These are phyloP conservation scores for Odontesthes bonariensis DNA, from an alignment of 2,113 vertebrate genomes.

Conservation along the genomic window DNA sequence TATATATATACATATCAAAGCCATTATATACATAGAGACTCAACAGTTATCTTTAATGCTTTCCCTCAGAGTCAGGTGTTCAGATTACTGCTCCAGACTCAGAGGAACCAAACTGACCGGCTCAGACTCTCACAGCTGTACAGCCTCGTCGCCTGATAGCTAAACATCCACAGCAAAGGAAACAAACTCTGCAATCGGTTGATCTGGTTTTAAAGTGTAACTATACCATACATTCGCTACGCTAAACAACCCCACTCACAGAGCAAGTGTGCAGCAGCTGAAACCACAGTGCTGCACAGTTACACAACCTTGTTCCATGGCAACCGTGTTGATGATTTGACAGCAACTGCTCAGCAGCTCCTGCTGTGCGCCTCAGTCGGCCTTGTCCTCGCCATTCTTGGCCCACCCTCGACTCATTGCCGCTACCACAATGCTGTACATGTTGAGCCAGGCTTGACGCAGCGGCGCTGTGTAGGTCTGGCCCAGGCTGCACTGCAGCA, in stretches of 20 bases:
- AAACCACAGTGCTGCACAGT: conserved; percentile 66
- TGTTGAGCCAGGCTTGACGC: conserved; percentile 90
- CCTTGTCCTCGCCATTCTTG: conserved; percentile 82
- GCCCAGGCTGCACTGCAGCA: conserved; percentile 92
- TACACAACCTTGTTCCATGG: conserved; percentile 75
- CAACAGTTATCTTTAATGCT: conserved; percentile 47
- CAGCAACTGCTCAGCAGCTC: conserved; percentile 59
- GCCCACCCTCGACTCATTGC: conserved; percentile 91
- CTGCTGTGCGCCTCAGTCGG: conserved; percentile 71
- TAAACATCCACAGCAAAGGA: conserved; percentile 69
- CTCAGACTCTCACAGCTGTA: conserved; percentile 49
- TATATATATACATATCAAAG: conserved; percentile 69
- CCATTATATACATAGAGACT: conserved; percentile 77
- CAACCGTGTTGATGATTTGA: conserved; percentile 67
- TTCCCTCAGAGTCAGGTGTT: conserved; percentile 41
- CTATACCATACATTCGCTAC: conserved; percentile 61
- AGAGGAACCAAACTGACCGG: conserved; percentile 19
- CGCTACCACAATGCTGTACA: conserved; percentile 89
- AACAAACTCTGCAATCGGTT: conserved; percentile 57
- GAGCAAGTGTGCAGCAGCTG: conserved; percentile 73
- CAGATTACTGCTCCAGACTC: conserved; percentile 27
- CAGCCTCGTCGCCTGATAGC: conserved; percentile 48
- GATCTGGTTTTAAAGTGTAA: conserved; percentile 57
- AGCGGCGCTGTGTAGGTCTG: conserved; percentile 86
- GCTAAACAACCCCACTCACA: conserved; percentile 60